These are phyloP conservation scores for Xanthorhoe designata DNA, from an alignment of 2,888 invertebrate species.

Conservation along the genomic window DNA sequence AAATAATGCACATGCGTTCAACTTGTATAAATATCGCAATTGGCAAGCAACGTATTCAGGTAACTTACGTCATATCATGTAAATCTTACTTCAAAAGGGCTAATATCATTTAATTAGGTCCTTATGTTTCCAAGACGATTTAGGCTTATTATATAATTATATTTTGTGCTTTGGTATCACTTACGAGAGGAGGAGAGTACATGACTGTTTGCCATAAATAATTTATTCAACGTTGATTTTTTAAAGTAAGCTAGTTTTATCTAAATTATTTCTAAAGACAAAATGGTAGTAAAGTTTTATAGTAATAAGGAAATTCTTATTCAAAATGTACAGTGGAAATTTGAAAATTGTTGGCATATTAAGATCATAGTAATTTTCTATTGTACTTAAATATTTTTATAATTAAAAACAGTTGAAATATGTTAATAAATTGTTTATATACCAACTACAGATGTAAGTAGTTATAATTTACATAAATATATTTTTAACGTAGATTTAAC, in stretches of 20 bases:
- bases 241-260: slow-evolving; percentile 35
- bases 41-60: slow-evolving; percentile 47
- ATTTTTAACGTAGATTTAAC: slow-evolving; percentile 42
- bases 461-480: slow-evolving; percentile 45
- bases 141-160: slow-evolving; percentile 42
- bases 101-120: slow-evolving; percentile 48
- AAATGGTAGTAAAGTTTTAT: slow-evolving; percentile 30
- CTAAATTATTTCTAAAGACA: slow-evolving; percentile 37
- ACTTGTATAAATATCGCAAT: slow-evolving; percentile 53
- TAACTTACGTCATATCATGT: slow-evolving; percentile 40
- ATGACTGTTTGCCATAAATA: slow-evolving; percentile 35
- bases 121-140: slow-evolving; percentile 45
- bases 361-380: slow-evolving; percentile 37
- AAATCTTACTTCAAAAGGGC: slow-evolving; percentile 48
- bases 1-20: slow-evolving; percentile 67
- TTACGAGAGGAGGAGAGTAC: slow-evolving; percentile 38
- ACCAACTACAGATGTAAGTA: slow-evolving; percentile 3
- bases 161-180: slow-evolving; percentile 45
- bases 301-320: slow-evolving; percentile 41
- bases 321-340: slow-evolving; percentile 41
- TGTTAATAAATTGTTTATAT: slow-evolving; percentile 16
- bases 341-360: slow-evolving; percentile 43
- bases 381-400: slow-evolving; percentile 25
- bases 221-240: slow-evolving; percentile 29
- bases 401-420: slow-evolving; percentile 17